phyloP scores from a whole-genome alignment of 1,140 invertebrate genomes.

The Anastrepha ludens region DNA sequence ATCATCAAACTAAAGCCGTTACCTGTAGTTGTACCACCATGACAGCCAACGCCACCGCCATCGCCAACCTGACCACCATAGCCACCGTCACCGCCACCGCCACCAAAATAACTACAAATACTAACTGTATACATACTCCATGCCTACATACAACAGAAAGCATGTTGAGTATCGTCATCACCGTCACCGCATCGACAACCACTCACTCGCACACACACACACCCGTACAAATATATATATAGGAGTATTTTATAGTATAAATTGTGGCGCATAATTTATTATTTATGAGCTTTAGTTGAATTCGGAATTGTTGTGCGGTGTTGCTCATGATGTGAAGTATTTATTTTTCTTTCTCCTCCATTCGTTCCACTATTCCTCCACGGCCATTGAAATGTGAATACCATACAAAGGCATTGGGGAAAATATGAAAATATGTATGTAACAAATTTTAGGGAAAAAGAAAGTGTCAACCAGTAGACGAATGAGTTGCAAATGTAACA shows the following conservation, averaged over 20 bases:
- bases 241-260: conserved; percentile 38
- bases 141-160: not conserved
- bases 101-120: not conserved
- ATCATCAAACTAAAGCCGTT: conserved; percentile 3
- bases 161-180: conserved; percentile 28
- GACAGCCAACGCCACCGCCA: not conserved
- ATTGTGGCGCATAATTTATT: conserved; percentile 55
- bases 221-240: not conserved
- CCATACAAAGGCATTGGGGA: not conserved
- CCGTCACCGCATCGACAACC: conserved; percentile 48
- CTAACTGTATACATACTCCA: not conserved
- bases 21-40: not conserved
- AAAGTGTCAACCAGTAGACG: conserved; percentile 2
- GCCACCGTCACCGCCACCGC: not conserved
- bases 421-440: conserved; percentile 26
- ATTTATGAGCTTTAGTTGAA: conserved; percentile 55
- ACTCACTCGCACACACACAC: conserved; percentile 8
- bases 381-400: not conserved
- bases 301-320: conserved; percentile 33
- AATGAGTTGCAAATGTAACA: not conserved
- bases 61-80: not conserved
- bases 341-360: not conserved
- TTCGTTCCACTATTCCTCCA: no score
- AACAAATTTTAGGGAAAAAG: not conserved
- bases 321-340: conserved; percentile 47